A percentile compares a stretch with the other conserved stretches of the same genome.
Conservation (phyloP, 1,140 invertebrate species). For the Scaptodrosophila lebanonensis region DNA sequence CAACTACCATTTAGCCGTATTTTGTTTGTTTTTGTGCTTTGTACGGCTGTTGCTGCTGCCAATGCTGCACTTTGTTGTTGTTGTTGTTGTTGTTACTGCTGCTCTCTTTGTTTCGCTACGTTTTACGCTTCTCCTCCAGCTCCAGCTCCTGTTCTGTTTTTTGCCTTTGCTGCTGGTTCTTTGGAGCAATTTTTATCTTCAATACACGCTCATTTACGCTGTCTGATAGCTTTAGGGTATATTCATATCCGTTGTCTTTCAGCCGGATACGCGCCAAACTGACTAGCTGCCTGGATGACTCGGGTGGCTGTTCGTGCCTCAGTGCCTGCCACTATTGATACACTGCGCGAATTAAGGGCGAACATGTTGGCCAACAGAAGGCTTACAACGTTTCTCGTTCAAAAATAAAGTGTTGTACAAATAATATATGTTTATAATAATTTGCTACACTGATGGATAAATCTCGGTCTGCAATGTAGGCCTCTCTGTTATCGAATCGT, state of each 20-base stretch:
- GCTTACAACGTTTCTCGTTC: no score
- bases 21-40: slow-evolving; percentile 60
- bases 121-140: not conserved
- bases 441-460: no score
- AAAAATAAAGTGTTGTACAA: no score
- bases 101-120: slow-evolving; percentile 14
- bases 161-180: slow-evolving; percentile 14
- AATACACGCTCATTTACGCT: slow-evolving; percentile 71
- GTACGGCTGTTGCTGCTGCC: slow-evolving; percentile 24
- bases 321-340: no score
- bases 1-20: slow-evolving; percentile 61
- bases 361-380: no score
- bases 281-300: slow-evolving; percentile 26
- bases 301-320: no score
- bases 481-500: no score
- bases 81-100: slow-evolving; percentile 3
- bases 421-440: no score
- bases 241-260: slow-evolving; percentile 70
- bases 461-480: no score
- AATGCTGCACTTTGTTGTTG: slow-evolving; percentile 4
- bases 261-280: slow-evolving; percentile 24
- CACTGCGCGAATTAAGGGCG: no score
- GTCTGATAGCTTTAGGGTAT: slow-evolving; percentile 69
- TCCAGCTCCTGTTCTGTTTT: slow-evolving; percentile 2
- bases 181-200: slow-evolving; percentile 57